These are phyloP conservation scores for Mamestra brassicae DNA, from an alignment of 2,888 invertebrate genomes.

Conservation along the genomic window DNA sequence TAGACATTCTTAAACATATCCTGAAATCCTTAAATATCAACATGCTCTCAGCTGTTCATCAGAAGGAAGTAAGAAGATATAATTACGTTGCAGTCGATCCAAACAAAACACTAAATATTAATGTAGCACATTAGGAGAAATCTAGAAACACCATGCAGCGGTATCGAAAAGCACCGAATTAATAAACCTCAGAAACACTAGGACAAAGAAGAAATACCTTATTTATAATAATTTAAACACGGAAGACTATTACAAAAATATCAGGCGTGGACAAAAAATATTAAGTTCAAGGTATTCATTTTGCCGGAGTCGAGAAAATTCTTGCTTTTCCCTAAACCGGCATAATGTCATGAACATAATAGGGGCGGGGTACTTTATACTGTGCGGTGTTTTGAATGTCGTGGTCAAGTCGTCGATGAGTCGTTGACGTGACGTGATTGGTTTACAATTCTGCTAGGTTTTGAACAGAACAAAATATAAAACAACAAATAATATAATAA, in stretches of 20 bases:
- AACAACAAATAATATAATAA: no score
- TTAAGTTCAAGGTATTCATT: slow-evolving; percentile 79
- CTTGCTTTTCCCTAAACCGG: slow-evolving; percentile 85
- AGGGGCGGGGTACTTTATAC: slow-evolving; percentile 61
- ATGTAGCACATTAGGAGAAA: no score
- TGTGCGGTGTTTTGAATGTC: slow-evolving; percentile 47
- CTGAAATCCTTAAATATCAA: no score
- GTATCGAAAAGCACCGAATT: neutral
- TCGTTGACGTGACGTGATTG: neutral
- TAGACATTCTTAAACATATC: no score
- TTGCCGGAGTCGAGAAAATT: slow-evolving; percentile 72
- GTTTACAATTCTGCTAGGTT: neutral
- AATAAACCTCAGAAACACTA: neutral
- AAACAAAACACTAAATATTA: no score
- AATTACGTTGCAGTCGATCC: no score
- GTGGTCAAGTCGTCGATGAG: slow-evolving; percentile 38
- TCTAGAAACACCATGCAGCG: no score
- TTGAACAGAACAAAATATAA: neutral
- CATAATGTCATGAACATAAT: slow-evolving; percentile 84
- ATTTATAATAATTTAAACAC: slow-evolving; percentile 38
- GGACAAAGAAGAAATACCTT: slow-evolving; percentile 18
- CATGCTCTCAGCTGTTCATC: no score
- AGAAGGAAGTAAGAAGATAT: no score
- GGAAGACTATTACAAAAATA: slow-evolving; percentile 58
- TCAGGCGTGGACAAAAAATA: slow-evolving; percentile 64